Conservation (phyloP, 2,888 invertebrate species). For the Pollenia angustigena region DNA sequence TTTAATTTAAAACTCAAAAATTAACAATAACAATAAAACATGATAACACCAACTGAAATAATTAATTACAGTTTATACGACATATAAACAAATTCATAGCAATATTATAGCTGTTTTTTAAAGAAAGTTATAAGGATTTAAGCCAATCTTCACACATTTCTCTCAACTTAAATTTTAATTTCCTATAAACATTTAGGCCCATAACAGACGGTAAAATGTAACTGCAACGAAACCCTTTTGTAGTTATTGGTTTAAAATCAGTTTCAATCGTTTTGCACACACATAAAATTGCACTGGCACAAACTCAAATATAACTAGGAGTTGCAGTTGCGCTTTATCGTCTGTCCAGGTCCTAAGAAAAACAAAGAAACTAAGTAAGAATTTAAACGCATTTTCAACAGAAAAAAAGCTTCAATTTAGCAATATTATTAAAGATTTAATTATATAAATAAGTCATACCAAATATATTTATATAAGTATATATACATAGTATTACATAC, state of each 20-base stretch:
- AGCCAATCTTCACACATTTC: neutral
- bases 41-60: slow-evolving; percentile 61
- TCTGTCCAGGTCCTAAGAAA: neutral
- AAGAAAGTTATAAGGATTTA: slow-evolving; percentile 28
- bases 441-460: slow-evolving; percentile 26
- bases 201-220: no score
- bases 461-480: neutral
- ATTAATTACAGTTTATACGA: slow-evolving; percentile 1
- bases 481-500: no score
- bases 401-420: slow-evolving; percentile 50
- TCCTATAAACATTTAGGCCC: neutral
- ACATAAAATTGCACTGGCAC: no score
- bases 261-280: no score
- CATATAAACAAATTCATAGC: slow-evolving; percentile 47
- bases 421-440: slow-evolving; percentile 50
- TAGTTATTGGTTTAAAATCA: no score
- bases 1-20: slow-evolving; percentile 48
- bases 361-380: neutral
- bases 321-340: no score
- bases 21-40: slow-evolving; percentile 52
- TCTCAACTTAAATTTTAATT: neutral
- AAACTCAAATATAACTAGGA: no score
- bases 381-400: slow-evolving; percentile 42
- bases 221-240: no score
- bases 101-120: slow-evolving; percentile 52